These are phyloP conservation scores for Papilio protenor DNA, from an alignment of 2,888 invertebrate species.

Conservation along the genomic window DNA sequence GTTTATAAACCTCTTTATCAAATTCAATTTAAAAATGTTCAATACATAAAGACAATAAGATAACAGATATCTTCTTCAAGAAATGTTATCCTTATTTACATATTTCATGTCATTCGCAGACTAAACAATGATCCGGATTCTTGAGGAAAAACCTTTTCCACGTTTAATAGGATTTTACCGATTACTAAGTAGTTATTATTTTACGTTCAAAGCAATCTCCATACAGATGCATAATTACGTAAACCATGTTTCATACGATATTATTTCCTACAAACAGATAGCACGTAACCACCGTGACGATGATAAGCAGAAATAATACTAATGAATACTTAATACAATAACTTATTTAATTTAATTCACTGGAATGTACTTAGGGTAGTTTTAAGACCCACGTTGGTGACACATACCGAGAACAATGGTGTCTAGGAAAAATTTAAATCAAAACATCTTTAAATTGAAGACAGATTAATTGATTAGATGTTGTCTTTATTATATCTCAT, in stretches of 20 bases:
- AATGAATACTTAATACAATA: not conserved
- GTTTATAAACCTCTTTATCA: no score
- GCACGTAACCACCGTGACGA: slow-evolving; percentile 37
- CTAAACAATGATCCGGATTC: slow-evolving; percentile 8
- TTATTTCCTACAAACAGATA: slow-evolving; percentile 21
- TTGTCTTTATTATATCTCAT: not conserved
- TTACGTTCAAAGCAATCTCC: slow-evolving; percentile 22
- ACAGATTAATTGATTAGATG: not conserved
- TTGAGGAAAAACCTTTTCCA: slow-evolving; percentile 43
- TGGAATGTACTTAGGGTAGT: not conserved
- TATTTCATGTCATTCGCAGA: not conserved
- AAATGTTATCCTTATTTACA: not conserved
- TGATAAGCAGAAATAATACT: slow-evolving; percentile 41
- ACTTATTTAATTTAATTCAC: not conserved
- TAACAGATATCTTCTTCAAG: not conserved
- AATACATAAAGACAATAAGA: not conserved
- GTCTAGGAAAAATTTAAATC: not conserved
- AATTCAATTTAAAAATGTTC: not conserved
- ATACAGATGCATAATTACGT: slow-evolving; percentile 26
- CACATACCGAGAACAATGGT: not conserved
- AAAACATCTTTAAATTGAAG: not conserved
- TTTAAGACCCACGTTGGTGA: not conserved
- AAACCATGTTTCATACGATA: slow-evolving; percentile 4
- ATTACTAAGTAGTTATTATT: slow-evolving; percentile 22
- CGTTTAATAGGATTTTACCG: slow-evolving; percentile 33